These are phyloP conservation scores for Orchesella cincta DNA, from an alignment of 1,140 invertebrate genomes.

Conservation along the genomic window DNA sequence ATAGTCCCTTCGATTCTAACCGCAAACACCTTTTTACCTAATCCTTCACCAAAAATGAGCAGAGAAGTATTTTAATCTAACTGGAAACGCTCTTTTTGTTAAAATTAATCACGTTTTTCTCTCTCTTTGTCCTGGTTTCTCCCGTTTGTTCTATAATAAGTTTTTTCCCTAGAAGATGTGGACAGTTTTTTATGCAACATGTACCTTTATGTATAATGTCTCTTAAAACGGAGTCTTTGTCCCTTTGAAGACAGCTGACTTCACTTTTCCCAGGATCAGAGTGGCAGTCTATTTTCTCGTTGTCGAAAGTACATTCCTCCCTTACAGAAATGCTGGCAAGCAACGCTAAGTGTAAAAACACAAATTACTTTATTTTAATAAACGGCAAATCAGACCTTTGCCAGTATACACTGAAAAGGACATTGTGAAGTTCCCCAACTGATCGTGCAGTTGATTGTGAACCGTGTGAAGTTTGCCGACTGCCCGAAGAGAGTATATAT, in stretches of 20 bases:
- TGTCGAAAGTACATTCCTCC: constrained; percentile 51
- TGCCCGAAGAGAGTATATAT: too few relatives aligned
- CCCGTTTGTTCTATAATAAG: background rate
- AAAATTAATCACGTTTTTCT: constrained; percentile 4
- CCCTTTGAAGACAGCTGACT: constrained; percentile 61
- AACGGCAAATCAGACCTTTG: background rate
- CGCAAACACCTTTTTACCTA: too few relatives aligned
- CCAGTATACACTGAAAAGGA: too few relatives aligned
- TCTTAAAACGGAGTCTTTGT: constrained; percentile 65
- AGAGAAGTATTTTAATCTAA: too few relatives aligned
- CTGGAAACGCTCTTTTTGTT: constrained; percentile 29
- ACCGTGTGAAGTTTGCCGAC: too few relatives aligned
- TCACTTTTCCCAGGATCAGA: constrained; percentile 67
- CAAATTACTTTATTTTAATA: background rate
- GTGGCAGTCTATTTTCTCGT: constrained; percentile 73
- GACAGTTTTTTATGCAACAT: constrained; percentile 19
- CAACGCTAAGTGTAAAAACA: background rate
- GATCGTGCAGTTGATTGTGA: too few relatives aligned
- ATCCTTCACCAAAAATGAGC: too few relatives aligned
- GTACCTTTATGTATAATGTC: constrained; percentile 58
- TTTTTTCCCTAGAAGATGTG: constrained; percentile 39
- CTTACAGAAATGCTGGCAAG: background rate
- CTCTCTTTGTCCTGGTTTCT: constrained; percentile 23
- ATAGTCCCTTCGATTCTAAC: too few relatives aligned
- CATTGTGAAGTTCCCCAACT: too few relatives aligned